Evolutionary conservation across 2,797 vertebrate genomes (phyloP).

Genomic region (Chaunax sp.): DNA sequence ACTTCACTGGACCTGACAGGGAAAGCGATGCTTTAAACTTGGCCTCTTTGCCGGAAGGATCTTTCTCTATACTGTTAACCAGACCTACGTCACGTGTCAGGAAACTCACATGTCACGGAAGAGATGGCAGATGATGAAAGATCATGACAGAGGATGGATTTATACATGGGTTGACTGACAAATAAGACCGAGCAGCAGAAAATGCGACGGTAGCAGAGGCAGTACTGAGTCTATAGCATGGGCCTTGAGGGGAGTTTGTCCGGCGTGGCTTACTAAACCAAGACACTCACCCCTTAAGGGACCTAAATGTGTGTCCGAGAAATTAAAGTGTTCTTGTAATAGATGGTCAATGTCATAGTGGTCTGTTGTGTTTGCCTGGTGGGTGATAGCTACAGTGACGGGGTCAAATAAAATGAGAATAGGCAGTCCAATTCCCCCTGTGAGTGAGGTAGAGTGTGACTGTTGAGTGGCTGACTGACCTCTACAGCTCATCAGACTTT

Average conservation of each 20-base stretch:
- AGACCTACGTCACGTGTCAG: constrained; percentile 18
- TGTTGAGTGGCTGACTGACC: constrained; percentile 58
- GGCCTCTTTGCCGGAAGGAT: constrained; percentile 19
- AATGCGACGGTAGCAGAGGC: neutral
- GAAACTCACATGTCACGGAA: constrained; percentile 19
- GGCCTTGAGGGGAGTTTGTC: constrained; percentile 16
- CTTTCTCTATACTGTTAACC: constrained; percentile 19
- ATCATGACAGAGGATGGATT: constrained; percentile 17
- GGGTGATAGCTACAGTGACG: constrained; percentile 59
- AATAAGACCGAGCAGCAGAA: constrained; percentile 1
- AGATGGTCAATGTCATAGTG: constrained; percentile 57
- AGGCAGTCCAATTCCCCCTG: constrained; percentile 64
- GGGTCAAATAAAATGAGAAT: constrained; percentile 66
- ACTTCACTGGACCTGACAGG: constrained; percentile 44
- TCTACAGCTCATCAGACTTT: constrained; percentile 54
- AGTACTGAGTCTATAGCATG: neutral
- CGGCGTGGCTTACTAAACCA: constrained; percentile 19
- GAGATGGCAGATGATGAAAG: constrained; percentile 26
- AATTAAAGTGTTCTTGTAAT: constrained; percentile 52
- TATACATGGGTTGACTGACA: neutral
- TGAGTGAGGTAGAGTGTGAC: constrained; percentile 27
- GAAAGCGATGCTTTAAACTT: constrained; percentile 11
- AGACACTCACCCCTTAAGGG: constrained; percentile 35
- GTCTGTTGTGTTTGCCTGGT: constrained; percentile 61
- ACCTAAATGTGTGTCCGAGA: constrained; percentile 27